These are phyloP conservation scores for Psilopsiagon aurifrons DNA, from an alignment of 2,113 vertebrate genomes.

Conservation along the genomic window DNA sequence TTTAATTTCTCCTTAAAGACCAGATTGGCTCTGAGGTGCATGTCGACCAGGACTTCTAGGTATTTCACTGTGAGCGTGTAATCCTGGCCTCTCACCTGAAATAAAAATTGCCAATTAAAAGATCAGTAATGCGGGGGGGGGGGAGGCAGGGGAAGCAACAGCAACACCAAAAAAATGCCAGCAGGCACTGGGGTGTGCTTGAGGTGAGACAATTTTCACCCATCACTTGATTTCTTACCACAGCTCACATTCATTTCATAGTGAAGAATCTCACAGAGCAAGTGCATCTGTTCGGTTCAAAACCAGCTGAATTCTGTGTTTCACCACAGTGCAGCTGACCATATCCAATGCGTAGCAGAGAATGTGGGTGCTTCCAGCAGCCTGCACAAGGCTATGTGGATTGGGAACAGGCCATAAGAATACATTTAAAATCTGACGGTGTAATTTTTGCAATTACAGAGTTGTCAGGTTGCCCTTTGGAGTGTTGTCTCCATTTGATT, in stretches of 20 bases:
- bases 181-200: not conserved
- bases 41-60: not conserved
- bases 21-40: not conserved
- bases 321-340: not conserved
- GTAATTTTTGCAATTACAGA: not conserved
- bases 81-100: not conserved
- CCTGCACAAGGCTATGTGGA: not conserved
- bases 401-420: not conserved
- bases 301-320: not conserved
- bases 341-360: fast-evolving
- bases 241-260: not conserved
- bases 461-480: not conserved
- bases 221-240: fast-evolving
- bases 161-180: not conserved
- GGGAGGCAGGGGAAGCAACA: not conserved
- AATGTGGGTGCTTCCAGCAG: not conserved
- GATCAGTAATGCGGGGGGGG: not conserved
- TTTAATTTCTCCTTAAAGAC: not conserved
- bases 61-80: not conserved
- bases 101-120: not conserved
- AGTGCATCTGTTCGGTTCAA: not conserved
- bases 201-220: not conserved
- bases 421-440: not conserved
- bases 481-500: not conserved
- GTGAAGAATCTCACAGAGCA: not conserved